These are phyloP conservation scores for Pristionchus arcanus DNA, from an alignment of 2,888 invertebrate species.

Conservation along the genomic window DNA sequence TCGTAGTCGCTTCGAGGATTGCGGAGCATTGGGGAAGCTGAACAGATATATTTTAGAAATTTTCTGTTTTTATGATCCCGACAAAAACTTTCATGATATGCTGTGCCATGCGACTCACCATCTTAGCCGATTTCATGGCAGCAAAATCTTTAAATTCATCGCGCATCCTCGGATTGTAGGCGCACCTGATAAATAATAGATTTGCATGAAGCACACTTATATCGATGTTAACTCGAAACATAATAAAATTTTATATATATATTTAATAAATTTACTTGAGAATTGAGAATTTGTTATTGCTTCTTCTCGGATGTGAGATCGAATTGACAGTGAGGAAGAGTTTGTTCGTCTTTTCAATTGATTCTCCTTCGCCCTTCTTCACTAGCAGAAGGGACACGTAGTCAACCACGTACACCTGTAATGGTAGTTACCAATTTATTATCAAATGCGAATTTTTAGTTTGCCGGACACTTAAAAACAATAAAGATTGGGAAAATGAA, in stretches of 20 bases:
- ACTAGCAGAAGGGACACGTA: background rate
- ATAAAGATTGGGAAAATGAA: no score
- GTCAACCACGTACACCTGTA: background rate
- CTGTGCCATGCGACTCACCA: background rate
- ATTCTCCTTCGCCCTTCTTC: background rate
- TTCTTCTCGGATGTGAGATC: background rate
- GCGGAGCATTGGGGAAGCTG: background rate
- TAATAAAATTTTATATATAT: background rate
- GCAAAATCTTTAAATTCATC: background rate
- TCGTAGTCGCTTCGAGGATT: background rate
- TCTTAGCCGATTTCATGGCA: background rate
- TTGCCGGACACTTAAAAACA: no score
- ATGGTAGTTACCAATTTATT: no score
- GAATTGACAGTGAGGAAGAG: constrained; percentile 16
- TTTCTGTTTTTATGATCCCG: no score
- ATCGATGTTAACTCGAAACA: no score
- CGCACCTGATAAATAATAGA: background rate
- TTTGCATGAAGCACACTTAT: no score
- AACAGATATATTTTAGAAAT: no score
- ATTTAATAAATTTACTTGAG: background rate
- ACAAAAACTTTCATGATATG: no score
- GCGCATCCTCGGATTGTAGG: background rate
- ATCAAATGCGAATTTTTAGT: no score
- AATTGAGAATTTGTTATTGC: constrained; percentile 17
- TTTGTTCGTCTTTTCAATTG: background rate